Base-by-base conservation (phyloP, 1,140 invertebrate genomes). In the Centruroides sculpturatus region DNA sequence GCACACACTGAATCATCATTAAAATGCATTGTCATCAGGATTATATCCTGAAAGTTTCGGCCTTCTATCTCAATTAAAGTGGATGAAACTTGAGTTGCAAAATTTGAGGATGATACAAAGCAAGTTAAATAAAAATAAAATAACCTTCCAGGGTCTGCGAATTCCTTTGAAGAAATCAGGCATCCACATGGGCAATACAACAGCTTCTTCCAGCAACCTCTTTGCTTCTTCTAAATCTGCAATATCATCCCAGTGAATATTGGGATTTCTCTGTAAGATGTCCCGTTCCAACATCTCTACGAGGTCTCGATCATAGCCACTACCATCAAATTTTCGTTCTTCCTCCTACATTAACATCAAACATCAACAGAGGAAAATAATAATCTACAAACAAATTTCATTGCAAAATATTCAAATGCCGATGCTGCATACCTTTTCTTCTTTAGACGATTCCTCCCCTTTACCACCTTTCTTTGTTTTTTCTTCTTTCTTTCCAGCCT, bases 161-260 rank as follows among this genome's bases (percentile, higher is more conserved):
- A 98, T 98, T 36, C 92, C 92, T 82, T 91, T 96, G 73, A 99
- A 99, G 75, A 93, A 98, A 71, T 98, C 92, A 5, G 96, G 95
- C 85, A 99, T 96, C 80, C 90, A 86, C 83, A 98, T 90, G 8
- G 96, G 96, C 67, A 99, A 77, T 13, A 99, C 93, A 23, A 98
- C 93, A 57, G 96, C 95, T 79, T 99, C 96, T 75, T 98, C 92
- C 23, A 99, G 75, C 46, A 98, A 74, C 64, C 89, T 78, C 75
- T 99, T 99, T 3, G 94, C 95, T 72, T 98, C 92, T 23, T 86
- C 79, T 54, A 99, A 79, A 78, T 97, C 95, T 10, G 95, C 94
- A 72, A 99, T 98, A 73, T 99, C 95, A 71, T 89, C 88, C 94
- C 95, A 98, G 69, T 84, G 81, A 64, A 98, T 92, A 76, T 94